Evolutionary conservation across 2,888 invertebrate genomes (phyloP), one percentile per base, ranked within the genome.

Genomic region (Dinocampus coccinellae): DNA sequence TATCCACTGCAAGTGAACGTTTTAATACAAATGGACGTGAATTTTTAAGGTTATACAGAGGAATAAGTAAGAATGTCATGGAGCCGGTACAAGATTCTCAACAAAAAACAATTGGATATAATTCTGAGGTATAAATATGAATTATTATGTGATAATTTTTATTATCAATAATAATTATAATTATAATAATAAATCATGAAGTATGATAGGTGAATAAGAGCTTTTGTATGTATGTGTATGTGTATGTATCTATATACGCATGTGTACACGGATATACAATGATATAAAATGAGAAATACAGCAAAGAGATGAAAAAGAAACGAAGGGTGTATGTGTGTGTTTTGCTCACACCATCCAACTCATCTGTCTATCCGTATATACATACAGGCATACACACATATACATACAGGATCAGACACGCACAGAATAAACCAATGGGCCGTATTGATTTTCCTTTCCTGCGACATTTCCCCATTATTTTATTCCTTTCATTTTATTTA

Each of bases 31-130:
- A n/a, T 22, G 26, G 61, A 61, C 47, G 20, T 20, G 39, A 20
- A 36, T 22, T 13, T 26, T 61, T 22, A 20, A 20, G 20, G 34
- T n/a, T 36, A 24, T 26, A 53, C 34, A 69, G 13, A 62, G 61
- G 10, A 62, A 47, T 13, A 52, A 84, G 84, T 73, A 81, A 85
- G 78, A 81, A 85, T 83, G 84, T 80, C 69, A 87, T 86, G 86
- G 85, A 85, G 78, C 77, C 80, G 64, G 83, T 84, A 65, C 83
- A 84, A 74, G 85, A 85, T 78, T 83, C 84, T 73, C 82, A 84
- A 70, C 83, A 80, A 58, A 84, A 82, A 69, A 83, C 82, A 70
- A 77, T 76, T 70, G 78, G 78, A 33, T 78, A 84, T 33, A 85
- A 82, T 74, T 82, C 84, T 9, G 86, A 87, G 82, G 87, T 87